phyloP scores from a whole-genome alignment of 2,797 vertebrate genomes.

The Microctenopoma lineatum region DNA sequence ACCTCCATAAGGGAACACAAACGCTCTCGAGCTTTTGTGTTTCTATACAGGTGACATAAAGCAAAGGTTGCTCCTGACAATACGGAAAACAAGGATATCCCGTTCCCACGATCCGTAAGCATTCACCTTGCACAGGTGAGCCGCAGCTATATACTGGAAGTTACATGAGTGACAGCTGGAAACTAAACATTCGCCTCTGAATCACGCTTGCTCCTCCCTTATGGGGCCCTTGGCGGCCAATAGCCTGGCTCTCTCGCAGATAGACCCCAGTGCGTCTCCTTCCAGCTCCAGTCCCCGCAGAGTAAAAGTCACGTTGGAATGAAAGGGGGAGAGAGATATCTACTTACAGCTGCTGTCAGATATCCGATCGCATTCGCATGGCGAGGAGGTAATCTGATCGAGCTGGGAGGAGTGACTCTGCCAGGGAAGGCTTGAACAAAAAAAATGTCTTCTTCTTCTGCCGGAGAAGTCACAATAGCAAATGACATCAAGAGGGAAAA shows the following conservation, averaged over 20 bases:
- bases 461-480: conserved; percentile 86
- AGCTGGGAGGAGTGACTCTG: conserved; percentile 89
- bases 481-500: conserved; percentile 96
- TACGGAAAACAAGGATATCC: conserved; percentile 50
- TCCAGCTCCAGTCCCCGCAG: conserved; percentile 89
- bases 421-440: conserved; percentile 84
- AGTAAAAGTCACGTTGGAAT: conserved; percentile 93
- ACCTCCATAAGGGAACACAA: conserved; percentile 25
- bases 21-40: conserved; percentile 8
- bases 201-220: conserved; percentile 85
- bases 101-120: conserved; percentile 67
- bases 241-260: conserved; percentile 81
- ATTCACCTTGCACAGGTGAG: conserved; percentile 85
- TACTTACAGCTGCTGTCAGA: conserved; percentile 92
- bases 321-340: conserved; percentile 88
- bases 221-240: conserved; percentile 83
- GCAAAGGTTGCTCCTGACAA: conserved; percentile 37
- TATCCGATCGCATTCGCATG: conserved; percentile 95
- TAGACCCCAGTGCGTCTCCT: conserved; percentile 84
- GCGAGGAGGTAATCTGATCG: conserved; percentile 98
- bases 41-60: background rate
- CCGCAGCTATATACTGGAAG: conserved; percentile 58
- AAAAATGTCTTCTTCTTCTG: conserved; percentile 96
- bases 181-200: conserved; percentile 77
- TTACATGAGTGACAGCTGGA: conserved; percentile 87